Evolutionary conservation across 2,113 vertebrate genomes (phyloP).

Genomic region (Nycticebus coucang): DNA sequence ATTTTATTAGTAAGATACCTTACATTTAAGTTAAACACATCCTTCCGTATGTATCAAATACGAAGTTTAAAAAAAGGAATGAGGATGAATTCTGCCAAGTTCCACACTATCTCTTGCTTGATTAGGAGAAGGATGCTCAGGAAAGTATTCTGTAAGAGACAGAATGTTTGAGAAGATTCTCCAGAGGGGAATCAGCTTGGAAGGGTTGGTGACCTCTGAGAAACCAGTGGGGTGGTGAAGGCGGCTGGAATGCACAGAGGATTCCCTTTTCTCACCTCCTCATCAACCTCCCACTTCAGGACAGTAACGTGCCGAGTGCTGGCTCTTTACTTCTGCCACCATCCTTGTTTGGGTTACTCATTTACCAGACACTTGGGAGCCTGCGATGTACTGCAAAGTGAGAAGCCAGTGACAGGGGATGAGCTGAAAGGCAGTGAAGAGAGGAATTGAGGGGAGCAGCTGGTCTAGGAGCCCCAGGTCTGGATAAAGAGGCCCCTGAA

Average conservation of each 20-base stretch:
- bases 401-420: neutral
- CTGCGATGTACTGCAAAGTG: fast-evolving
- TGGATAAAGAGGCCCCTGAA: neutral
- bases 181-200: neutral
- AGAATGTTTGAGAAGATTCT: neutral
- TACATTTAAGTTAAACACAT: neutral
- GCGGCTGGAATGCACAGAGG: neutral
- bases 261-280: neutral
- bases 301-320: fast-evolving
- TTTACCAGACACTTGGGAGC: neutral
- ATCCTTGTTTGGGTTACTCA: neutral
- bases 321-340: fast-evolving
- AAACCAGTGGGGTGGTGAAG: fast-evolving
- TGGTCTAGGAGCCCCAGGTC: neutral
- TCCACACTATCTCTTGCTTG: neutral
- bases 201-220: neutral
- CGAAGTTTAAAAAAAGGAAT: neutral
- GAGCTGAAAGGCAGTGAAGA: neutral
- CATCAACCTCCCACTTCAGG: neutral
- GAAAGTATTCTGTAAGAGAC: neutral
- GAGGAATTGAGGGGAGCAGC: neutral
- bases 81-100: neutral
- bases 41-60: neutral
- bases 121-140: neutral
- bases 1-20: neutral